Base-by-base conservation (phyloP, 2,113 vertebrate species). In the Etia nguti region DNA sequence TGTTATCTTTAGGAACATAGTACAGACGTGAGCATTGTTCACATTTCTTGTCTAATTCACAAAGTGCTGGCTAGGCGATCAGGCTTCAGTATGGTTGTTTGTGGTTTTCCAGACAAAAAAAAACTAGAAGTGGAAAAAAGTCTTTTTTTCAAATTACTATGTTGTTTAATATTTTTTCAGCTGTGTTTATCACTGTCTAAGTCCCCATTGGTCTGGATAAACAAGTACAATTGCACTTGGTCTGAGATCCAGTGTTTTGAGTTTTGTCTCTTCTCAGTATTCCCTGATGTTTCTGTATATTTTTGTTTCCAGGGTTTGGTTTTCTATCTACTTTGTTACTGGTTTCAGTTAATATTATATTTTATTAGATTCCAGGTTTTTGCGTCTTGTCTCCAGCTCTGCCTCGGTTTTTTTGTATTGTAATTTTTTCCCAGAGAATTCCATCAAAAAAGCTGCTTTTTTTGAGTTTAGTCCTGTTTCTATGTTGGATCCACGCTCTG, bases 21-120 rank as follows among this genome's bases (percentile, higher is more conserved):
- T n/a, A n/a, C n/a, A n/a, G n/a, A n/a, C n/a, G n/a, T n/a, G n/a
- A n/a, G n/a, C n/a, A n/a, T n/a, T n/a, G n/a, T n/a, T n/a, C n/a
- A n/a, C n/a, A n/a, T n/a, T n/a, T n/a, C n/a, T n/a, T n/a, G n/a
- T n/a, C n/a, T n/a, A n/a, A n/a, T n/a, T n/a, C n/a, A n/a, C n/a
- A n/a, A n/a, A n/a, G n/a, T n/a, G n/a, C n/a, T n/a, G n/a, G n/a
- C 31, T 31, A 31, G 6, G 31, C 3, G 0, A 56, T 26, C 54
- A 56, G 55, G 13, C 54, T 6, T 13, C 54, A 56, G 55, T n/a
- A n/a, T n/a, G n/a, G 55, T 13, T 56, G 22, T 56, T 56, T 8
- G 55, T 24, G 55, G 22, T 56, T 56, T 56, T 56, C 55, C 22
- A 56, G 11, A 56, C 22, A 26, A 22, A 56, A 24, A 26, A 11